Base-by-base conservation (phyloP, 2,113 vertebrate genomes). In the Hoplias malabaricus region DNA sequence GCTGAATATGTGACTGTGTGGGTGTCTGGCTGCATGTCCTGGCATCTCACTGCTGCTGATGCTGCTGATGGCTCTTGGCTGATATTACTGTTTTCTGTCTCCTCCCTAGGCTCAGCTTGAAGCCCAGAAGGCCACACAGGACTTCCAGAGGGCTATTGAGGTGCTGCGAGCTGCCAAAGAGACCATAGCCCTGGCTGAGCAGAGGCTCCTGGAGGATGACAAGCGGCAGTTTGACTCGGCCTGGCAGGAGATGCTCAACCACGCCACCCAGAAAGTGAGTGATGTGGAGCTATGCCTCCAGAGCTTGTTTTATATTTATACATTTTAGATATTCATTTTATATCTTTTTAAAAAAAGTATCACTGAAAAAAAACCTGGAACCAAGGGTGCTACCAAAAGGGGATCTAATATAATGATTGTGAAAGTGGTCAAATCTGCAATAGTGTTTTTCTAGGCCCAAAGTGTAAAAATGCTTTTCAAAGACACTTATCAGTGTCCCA, bases 171-270 rank as follows among this genome's bases (percentile, higher is more conserved):
- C 96, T 0, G 97, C 97, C 2, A 99, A 99, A 73, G 97, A 99
- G 84, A 98, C 97, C 67, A 99, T 98, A 81, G 95, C 97, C 0
- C 92, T 99, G 16, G 97, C 97, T 0, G 97, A 99, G 86, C 94
- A 99, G 92, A 89, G 96, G 85, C 91, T 98, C 0, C 88, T 98
- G 84, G 97, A 99, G 85, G 96, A 99, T 40, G 96, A 98, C 87
- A 93, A 94, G 75, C 91, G 96, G 5, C 96, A 98, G 88, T 99
- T 99, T 57, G 97, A 99, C 87, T 97, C 97, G 0, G 96, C 97
- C 69, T 99, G 97, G 97, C 97, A 99, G 78, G 97, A 99, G 90
- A 98, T 99, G 97, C 95, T 99, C 82, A 99, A 98, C 84, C 97
- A 98, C 0, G 96, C 97, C 42, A 99, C 96, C 0, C 96, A 98